These are phyloP conservation scores for Brotula barbata DNA, from an alignment of 2,797 vertebrate genomes.

Conservation along the genomic window DNA sequence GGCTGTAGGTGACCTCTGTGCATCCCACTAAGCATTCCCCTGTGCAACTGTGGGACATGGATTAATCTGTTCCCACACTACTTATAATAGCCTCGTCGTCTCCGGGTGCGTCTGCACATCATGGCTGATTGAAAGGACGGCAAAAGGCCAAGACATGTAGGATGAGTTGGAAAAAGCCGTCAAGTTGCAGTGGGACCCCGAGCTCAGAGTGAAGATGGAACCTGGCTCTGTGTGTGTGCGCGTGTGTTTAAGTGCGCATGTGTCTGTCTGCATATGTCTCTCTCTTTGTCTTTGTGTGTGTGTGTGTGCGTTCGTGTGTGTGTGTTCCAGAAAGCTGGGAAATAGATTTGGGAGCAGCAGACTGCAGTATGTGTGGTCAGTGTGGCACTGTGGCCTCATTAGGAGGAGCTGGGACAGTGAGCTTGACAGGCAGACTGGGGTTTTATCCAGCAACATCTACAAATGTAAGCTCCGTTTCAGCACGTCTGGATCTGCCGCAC, in stretches of 20 bases:
- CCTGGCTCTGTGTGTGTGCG: constrained; percentile 42
- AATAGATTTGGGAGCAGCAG: constrained; percentile 74
- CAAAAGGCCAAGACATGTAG: constrained; percentile 66
- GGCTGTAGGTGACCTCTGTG: constrained; percentile 41
- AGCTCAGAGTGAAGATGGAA: constrained; percentile 63
- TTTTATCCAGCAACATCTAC: constrained; percentile 60
- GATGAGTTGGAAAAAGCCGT: constrained; percentile 68
- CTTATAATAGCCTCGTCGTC: constrained; percentile 51
- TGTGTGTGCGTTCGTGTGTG: constrained; percentile 45
- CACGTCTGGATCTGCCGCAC: constrained; percentile 56
- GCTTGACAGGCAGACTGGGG: constrained; percentile 55
- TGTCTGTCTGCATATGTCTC: constrained; percentile 12
- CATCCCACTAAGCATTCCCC: constrained; percentile 48
- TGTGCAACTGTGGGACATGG: constrained; percentile 53
- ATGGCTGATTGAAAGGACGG: constrained; percentile 59
- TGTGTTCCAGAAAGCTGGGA: constrained; percentile 69
- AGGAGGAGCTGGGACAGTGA: constrained; percentile 60
- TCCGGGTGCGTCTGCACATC: constrained; percentile 50
- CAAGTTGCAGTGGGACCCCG: constrained; percentile 57
- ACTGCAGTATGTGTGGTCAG: constrained; percentile 73
- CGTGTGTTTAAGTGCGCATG: constrained; percentile 3
- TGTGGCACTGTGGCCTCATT: constrained; percentile 69
- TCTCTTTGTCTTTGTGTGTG: constrained; percentile 20
- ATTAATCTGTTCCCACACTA: constrained; percentile 70
- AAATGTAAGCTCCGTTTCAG: constrained; percentile 64